A percentile compares a stretch with the other conserved stretches of the same genome.
These are phyloP conservation scores for Tuberolachnus salignus DNA, from an alignment of 2,888 invertebrate genomes.

Conservation along the genomic window DNA sequence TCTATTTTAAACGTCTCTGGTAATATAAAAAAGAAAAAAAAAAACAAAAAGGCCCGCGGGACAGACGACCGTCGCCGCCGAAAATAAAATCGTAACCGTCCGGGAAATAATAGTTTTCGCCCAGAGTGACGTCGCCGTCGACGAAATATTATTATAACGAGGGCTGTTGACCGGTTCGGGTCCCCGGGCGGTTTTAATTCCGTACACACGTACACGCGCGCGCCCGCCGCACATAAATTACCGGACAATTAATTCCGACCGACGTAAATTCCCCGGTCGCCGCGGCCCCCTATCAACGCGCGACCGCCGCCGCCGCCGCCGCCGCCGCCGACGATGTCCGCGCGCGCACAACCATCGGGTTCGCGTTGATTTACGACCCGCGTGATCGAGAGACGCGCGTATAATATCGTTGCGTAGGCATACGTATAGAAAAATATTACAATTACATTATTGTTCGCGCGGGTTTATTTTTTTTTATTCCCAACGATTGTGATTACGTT, in stretches of 20 bases:
- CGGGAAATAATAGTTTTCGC: conserved; percentile 53
- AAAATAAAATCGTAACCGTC: conserved; percentile 11
- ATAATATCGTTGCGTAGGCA: not conserved
- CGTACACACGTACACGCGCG: conserved; percentile 1
- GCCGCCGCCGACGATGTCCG: not conserved
- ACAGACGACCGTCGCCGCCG: not conserved
- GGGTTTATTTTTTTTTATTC: too few relatives aligned
- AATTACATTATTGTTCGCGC: too few relatives aligned
- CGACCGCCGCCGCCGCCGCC: conserved; percentile 8
- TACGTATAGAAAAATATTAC: too few relatives aligned
- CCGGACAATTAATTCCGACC: conserved; percentile 53
- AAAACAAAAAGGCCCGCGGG: not conserved
- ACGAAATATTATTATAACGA: conserved; percentile 42
- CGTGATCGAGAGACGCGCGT: conserved; percentile 46
- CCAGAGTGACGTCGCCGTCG: conserved; percentile 48
- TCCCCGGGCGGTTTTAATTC: conserved; percentile 46
- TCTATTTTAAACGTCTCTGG: too few relatives aligned
- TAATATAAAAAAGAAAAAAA: not conserved
- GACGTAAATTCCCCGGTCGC: conserved; percentile 46
- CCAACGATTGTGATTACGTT: too few relatives aligned
- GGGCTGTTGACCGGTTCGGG: conserved; percentile 50
- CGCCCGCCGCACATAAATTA: conserved; percentile 50
- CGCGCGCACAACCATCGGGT: conserved; percentile 10
- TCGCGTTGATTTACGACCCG: conserved; percentile 48
- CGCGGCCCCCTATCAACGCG: conserved; percentile 45